A percentile compares a stretch with the other conserved stretches of the same genome.
Evolutionary conservation across 2,888 invertebrate genomes (phyloP).

Genomic region (Phyto melanocephala): DNA sequence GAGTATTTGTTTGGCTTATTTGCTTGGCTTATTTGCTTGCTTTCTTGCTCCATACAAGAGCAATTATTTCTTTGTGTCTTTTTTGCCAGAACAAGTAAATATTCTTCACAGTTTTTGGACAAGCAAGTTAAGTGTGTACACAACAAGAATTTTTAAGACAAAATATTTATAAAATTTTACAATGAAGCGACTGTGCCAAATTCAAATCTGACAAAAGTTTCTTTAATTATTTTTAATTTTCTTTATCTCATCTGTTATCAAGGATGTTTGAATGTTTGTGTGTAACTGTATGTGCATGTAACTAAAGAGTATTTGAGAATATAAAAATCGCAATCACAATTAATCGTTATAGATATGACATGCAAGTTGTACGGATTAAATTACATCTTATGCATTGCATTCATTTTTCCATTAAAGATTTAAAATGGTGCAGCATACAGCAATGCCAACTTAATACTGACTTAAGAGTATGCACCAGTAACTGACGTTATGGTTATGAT

Average conservation of each 20-base stretch:
- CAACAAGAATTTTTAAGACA: slow-evolving; percentile 10
- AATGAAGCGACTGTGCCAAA: slow-evolving; percentile 42
- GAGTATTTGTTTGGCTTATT: slow-evolving; percentile 8
- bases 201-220: slow-evolving; percentile 29
- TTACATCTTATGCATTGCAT: not conserved
- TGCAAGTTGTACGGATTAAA: slow-evolving; percentile 11
- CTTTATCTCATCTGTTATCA: not conserved
- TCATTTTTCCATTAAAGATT: not conserved
- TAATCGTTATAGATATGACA: slow-evolving; percentile 33
- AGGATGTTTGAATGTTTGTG: not conserved
- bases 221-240: slow-evolving; percentile 27
- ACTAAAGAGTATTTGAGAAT: not conserved
- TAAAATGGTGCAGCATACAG: not conserved
- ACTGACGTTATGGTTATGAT: not conserved
- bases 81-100: slow-evolving; percentile 22
- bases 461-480: not conserved
- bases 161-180: slow-evolving; percentile 37
- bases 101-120: slow-evolving; percentile 8
- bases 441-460: slow-evolving; percentile 2
- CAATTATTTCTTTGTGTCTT: slow-evolving; percentile 6
- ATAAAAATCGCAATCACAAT: slow-evolving; percentile 24
- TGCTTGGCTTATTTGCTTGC: not conserved
- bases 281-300: not conserved
- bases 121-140: slow-evolving; percentile 8
- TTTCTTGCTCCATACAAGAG: not conserved